Percentiles rank a stretch among this genome's conserved stretches.
Evolutionary conservation across 2,797 vertebrate species (phyloP).

Genomic region (Carcharodon carcharias): DNA sequence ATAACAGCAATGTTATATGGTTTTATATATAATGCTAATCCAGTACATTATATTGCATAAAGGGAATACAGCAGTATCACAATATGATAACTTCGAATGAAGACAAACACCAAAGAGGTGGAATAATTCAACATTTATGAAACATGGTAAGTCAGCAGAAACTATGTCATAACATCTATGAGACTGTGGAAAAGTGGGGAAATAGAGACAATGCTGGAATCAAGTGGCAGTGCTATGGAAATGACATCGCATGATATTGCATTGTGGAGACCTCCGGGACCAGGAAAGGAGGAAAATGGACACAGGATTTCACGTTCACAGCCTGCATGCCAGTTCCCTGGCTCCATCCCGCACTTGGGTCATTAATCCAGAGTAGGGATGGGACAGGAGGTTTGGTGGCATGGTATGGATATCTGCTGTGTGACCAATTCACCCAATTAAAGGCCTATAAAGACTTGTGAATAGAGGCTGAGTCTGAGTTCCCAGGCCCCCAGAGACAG

Average conservation of each 20-base stretch:
- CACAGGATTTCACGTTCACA: too few relatives aligned
- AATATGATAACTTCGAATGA: not conserved
- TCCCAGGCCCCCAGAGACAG: too few relatives aligned
- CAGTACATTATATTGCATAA: not conserved
- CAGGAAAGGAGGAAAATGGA: too few relatives aligned
- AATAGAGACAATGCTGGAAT: not conserved
- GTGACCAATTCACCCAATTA: too few relatives aligned
- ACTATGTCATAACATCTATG: not conserved
- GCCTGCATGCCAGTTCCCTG: too few relatives aligned
- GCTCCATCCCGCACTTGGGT: too few relatives aligned
- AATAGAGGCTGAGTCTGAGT: too few relatives aligned
- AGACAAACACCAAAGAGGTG: not conserved
- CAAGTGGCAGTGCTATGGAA: not conserved
- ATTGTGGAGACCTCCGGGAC: not conserved
- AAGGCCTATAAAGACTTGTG: too few relatives aligned
- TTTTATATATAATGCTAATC: not conserved
- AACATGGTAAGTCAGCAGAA: not conserved
- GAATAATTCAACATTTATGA: not conserved
- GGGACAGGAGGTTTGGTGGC: too few relatives aligned
- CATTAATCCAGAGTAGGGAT: too few relatives aligned
- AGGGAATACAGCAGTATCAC: not conserved
- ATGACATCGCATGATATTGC: not conserved
- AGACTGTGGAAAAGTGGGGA: not conserved
- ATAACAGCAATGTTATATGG: not conserved
- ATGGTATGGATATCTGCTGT: too few relatives aligned